phyloP scores from a whole-genome alignment of 2,888 invertebrate genomes.

The Tupiocoris notatus region DNA sequence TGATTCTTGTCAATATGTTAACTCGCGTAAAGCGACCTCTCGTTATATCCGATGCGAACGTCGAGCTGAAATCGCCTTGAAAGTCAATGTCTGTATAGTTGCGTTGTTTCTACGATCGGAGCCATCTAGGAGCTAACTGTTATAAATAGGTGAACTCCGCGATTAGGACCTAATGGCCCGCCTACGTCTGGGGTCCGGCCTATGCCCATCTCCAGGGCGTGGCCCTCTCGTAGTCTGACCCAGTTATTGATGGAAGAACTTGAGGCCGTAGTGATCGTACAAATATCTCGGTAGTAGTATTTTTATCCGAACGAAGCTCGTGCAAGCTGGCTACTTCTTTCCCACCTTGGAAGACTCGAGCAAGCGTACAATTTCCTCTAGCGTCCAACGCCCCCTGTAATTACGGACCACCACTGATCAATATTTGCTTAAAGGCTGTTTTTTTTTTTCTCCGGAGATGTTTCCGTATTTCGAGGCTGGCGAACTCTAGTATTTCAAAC shows the following conservation, averaged over 20 bases:
- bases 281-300: not conserved
- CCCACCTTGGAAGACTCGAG: not conserved
- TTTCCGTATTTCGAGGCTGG: no score
- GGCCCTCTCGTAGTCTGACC: conserved; percentile 5
- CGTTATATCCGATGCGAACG: no score
- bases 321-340: conserved; percentile 1
- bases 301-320: not conserved
- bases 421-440: conserved; percentile 7
- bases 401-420: not conserved
- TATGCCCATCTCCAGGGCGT: not conserved
- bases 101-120: not conserved
- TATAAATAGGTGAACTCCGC: conserved; percentile 35
- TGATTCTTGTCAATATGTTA: no score
- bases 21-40: no score
- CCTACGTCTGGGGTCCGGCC: not conserved
- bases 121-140: not conserved
- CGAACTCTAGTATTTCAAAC: no score
- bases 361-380: not conserved
- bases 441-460: no score
- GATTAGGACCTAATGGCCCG: conserved; percentile 25
- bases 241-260: conserved; percentile 17
- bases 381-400: not conserved
- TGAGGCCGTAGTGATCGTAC: not conserved
- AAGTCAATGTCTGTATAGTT: not conserved
- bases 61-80: no score